A percentile compares a stretch with the other conserved stretches of the same genome.
phyloP scores from a whole-genome alignment of 2,113 vertebrate genomes.

The Aegotheles bennettii region DNA sequence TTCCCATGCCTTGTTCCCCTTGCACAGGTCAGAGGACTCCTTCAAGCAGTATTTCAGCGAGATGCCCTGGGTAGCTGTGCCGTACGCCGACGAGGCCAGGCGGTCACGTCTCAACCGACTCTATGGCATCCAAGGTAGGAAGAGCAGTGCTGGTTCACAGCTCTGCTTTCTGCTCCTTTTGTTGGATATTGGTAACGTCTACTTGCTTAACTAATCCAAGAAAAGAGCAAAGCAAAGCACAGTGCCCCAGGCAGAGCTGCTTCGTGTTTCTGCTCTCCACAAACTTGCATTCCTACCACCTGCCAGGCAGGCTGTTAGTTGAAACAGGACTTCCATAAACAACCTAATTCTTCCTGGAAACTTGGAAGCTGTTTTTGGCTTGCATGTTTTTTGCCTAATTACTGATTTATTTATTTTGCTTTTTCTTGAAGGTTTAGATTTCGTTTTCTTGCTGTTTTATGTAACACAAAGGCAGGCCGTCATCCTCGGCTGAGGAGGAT shows the following conservation, averaged over 20 bases:
- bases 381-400: slow-evolving; percentile 51
- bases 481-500: neutral
- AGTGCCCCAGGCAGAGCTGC: slow-evolving; percentile 18
- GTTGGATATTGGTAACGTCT: neutral
- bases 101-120: slow-evolving; percentile 93
- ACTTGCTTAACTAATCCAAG: slow-evolving; percentile 15
- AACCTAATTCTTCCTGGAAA: slow-evolving; percentile 66
- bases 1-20: neutral
- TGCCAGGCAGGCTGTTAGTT: slow-evolving; percentile 60
- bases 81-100: slow-evolving; percentile 88
- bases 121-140: slow-evolving; percentile 95
- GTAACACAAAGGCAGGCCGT: slow-evolving; percentile 11
- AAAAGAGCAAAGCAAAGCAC: neutral
- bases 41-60: slow-evolving; percentile 99
- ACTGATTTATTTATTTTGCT: slow-evolving; percentile 48
- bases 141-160: rapidly evolving
- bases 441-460: slow-evolving; percentile 41
- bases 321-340: slow-evolving; percentile 62
- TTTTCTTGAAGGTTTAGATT: slow-evolving; percentile 26
- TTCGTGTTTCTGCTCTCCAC: slow-evolving; percentile 13
- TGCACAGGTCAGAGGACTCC: slow-evolving; percentile 91
- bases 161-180: neutral
- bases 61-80: slow-evolving; percentile 97
- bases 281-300: slow-evolving; percentile 56
- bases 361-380: slow-evolving; percentile 55